phyloP scores from a whole-genome alignment of 2,888 invertebrate genomes.

The Periphyllus acericola region DNA sequence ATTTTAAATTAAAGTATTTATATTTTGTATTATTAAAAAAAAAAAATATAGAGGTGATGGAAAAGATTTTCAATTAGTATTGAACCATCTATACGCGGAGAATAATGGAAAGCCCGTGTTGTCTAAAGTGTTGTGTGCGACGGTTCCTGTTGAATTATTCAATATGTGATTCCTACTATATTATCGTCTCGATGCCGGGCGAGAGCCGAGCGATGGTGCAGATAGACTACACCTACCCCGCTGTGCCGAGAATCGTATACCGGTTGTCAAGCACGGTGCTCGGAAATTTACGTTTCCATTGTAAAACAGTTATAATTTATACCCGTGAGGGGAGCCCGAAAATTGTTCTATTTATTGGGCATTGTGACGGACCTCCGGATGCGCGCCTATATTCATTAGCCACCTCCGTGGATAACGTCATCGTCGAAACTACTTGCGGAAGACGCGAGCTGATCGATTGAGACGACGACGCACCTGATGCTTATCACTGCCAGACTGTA shows the following conservation, averaged over 20 bases:
- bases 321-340: conserved; percentile 37
- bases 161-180: conserved; percentile 27
- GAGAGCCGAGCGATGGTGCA: conserved; percentile 18
- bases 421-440: not conserved
- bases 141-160: conserved; percentile 47
- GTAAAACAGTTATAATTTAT: conserved; percentile 54
- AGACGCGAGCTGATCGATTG: conserved; percentile 30
- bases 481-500: not conserved
- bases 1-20: not conserved
- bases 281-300: conserved; percentile 61
- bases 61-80: conserved; percentile 55
- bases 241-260: conserved; percentile 46
- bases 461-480: conserved; percentile 9
- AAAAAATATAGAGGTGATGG: not conserved
- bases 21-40: not conserved
- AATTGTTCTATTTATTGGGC: conserved; percentile 56
- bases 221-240: conserved; percentile 57
- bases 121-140: not conserved
- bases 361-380: conserved; percentile 50
- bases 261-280: conserved; percentile 34
- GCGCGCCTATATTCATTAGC: conserved; percentile 32
- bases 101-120: not conserved
- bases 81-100: not conserved
- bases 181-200: conserved; percentile 10
- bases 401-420: conserved; percentile 39